Evolutionary conservation across 1,140 invertebrate genomes (phyloP).

Genomic region (Sweltsa coloradensis): DNA sequence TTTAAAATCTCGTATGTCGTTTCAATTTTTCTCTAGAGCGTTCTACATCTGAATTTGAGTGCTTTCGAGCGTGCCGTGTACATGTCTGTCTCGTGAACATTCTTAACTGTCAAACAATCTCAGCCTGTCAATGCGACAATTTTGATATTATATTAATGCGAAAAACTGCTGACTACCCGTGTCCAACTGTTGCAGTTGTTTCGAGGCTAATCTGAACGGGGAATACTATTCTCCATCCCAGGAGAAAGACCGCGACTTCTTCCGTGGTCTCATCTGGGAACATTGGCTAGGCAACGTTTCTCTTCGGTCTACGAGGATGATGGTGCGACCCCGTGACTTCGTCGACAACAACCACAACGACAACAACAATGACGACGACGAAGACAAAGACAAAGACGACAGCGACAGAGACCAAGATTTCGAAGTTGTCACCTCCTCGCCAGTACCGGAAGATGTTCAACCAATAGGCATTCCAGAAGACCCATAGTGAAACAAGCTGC

Average conservation of each 20-base stretch:
- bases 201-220: constrained; percentile 46
- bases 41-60: neutral
- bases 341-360: neutral
- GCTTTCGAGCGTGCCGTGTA: neutral
- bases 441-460: constrained; percentile 1
- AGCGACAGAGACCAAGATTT: constrained; percentile 1
- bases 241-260: constrained; percentile 27
- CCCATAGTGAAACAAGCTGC: no score
- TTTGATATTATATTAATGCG: neutral
- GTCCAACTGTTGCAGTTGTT: constrained; percentile 32
- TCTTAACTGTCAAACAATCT: neutral
- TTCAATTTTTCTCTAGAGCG: neutral
- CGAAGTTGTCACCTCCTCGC: neutral
- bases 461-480: constrained; percentile 10
- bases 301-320: constrained; percentile 33
- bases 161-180: neutral
- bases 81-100: neutral
- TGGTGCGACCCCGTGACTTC: constrained; percentile 22
- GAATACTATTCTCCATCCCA: constrained; percentile 35
- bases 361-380: neutral
- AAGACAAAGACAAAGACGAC: neutral
- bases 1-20: neutral
- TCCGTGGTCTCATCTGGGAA: constrained; percentile 46
- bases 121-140: neutral
- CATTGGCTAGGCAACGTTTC: constrained; percentile 42